Evolutionary conservation across 2,797 vertebrate species (phyloP), one percentile per base, ranked within the genome.

Genomic region (Varecia variegata): DNA sequence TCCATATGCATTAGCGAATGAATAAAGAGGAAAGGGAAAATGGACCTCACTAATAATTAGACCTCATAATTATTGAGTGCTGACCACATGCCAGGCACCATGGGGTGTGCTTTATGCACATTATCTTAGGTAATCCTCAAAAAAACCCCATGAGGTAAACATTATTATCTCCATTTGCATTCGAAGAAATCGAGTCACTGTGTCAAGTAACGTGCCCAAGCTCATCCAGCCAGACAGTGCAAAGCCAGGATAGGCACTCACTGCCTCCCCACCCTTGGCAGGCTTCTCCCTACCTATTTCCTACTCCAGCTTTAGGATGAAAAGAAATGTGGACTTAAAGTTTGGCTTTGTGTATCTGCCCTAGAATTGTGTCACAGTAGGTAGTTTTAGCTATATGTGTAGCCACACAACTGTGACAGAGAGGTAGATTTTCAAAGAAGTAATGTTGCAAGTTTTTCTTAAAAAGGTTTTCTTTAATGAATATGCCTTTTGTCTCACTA

Each of bases 401-500:
- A 85, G 38, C 58, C 84, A 74, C 67, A 77, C 4, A 90, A n/a
- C 80, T 93, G n/a, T 95, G 93, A 92, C 83, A 93, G 85, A 73
- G 65, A 90, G 88, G 56, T 70, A 15, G 38, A 45, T 96, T 95
- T 96, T 96, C 71, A 95, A 95, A 97, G 79, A 95, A n/a, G 56
- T 50, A 74, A 91, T 76, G 50, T 50, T 80, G 15, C 52, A 45
- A 93, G 56, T 56, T 94, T 94, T 93, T 94, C 86, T 85, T 85
- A 35, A 92, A 93, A 93, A 91, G 62, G 3, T 85, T 95, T 95
- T 88, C 92, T 95, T 96, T 95, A 97, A 96, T 94, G 93, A 97
- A 92, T 94, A 80, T 90, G 73, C 67, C 35, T 86, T 94, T 94
- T 95, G 94, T 97, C 91, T 97, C 92, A 90, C 65, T 93, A 90